phyloP scores from a whole-genome alignment of 2,113 vertebrate species.

The Tonatia bakeri region DNA sequence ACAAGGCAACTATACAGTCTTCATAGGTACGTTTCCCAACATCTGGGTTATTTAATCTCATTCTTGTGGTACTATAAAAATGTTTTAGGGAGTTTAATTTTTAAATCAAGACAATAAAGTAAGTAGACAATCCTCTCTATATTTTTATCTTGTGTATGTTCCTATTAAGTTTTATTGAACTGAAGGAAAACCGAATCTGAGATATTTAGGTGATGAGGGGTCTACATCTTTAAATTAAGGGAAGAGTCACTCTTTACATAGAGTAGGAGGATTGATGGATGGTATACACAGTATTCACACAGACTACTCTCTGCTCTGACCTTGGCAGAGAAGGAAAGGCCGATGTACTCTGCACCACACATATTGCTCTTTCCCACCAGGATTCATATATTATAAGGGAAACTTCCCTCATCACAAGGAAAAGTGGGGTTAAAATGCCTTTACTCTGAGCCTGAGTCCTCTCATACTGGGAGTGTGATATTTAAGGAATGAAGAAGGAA shows the following conservation, averaged over 20 bases:
- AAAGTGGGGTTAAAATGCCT: neutral
- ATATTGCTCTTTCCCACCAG: neutral
- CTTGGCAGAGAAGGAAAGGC: neutral
- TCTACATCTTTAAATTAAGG: neutral
- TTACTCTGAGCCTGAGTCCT: neutral
- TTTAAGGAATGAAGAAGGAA: neutral
- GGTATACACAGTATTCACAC: rapidly evolving
- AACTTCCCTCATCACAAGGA: neutral
- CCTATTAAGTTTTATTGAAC: neutral
- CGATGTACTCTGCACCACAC: rapidly evolving
- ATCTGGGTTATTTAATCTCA: neutral
- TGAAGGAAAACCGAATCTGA: neutral
- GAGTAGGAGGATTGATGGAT: neutral
- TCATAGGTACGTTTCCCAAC: neutral
- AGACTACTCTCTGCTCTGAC: neutral
- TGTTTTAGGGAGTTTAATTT: neutral
- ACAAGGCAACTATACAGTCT: neutral
- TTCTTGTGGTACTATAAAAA: neutral
- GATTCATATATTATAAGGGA: neutral
- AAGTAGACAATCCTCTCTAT: neutral
- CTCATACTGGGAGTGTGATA: neutral
- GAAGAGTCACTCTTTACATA: rapidly evolving
- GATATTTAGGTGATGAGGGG: neutral
- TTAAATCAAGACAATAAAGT: neutral
- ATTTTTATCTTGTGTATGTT: neutral